Base-by-base conservation (phyloP, 2,888 invertebrate genomes). In the Kryphioiulus occultus region DNA sequence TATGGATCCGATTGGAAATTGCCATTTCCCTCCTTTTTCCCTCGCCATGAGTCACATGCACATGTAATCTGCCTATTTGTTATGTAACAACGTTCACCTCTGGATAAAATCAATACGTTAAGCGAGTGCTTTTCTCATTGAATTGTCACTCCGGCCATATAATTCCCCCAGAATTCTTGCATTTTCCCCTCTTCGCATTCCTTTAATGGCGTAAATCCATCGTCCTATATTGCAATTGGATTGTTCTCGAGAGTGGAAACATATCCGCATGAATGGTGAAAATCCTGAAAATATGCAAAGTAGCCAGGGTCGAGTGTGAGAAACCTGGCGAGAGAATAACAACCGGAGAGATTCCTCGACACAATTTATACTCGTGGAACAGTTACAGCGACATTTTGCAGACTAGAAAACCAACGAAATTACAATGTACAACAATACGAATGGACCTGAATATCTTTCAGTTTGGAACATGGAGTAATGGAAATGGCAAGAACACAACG, bases 41-140 rank as follows among this genome's bases (percentile, higher is more conserved):
- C 78, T 30, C 15, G 30, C 30, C 78, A 30, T 78, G 78, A 78
- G 78, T 78, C 78, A 78, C 30, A 78, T 7, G 7, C 85, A 85
- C 47, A 30, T 85, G 85, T 85, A 85, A 85, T 85, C 85, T 85
- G 85, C 47, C 85, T 47, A 85, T 85, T 85, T 85, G 85, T 85
- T 85, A 85, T 47, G 85, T 85, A 85, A 85, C 85, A 85, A 39
- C 78, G 78, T 78, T 78, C 78, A 78, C 78, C 78, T 78, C 78
- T 78, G 78, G 78, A 78, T 78, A 78, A 78, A 78, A 78, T 78
- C 78, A 78, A 78, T 78, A 78, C 78, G 78, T 78, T 78, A 78
- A 78, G 78, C 78, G 78, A 78, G 78, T 78, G 78, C 78, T 78
- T 78, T 78, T 30, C 78, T 78, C 78, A 78, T 78, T 78, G 78